Evolutionary conservation across 2,888 invertebrate genomes (phyloP), one percentile per base, ranked within the genome.

Genomic region (Macaria notata): DNA sequence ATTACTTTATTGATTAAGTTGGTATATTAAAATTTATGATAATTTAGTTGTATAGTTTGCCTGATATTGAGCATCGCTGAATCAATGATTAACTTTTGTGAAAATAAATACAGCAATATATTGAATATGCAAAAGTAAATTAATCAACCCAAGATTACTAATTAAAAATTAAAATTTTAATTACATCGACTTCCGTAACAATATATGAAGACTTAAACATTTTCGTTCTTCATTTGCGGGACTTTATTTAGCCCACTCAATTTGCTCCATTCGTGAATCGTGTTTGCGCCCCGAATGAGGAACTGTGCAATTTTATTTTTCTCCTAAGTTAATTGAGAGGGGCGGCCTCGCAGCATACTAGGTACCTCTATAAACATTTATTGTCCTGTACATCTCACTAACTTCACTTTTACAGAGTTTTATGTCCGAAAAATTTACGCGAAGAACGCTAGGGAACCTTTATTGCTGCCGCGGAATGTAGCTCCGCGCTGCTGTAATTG

Each of bases 381-480:
- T 87, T 81, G 88, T 84, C 83, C 79, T 78, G 76, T 87, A 89
- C 86, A 86, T 91, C 89, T 88, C 81, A 86, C 88, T 89, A 88
- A 89, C 77, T 88, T 85, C 83, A 87, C 86, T 89, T 89, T 88
- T 91, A 86, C 84, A 86, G 81, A 86, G 86, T 90, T 91, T 91
- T 90, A 90, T 83, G 90, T 88, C 86, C 86, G 85, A 91, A 90
- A 91, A 88, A 90, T 89, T 85, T 90, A 90, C 89, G 89, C 86
- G 79, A 75, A 70, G 76, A 81, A 84, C 85, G 82, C 81, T 79
- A 78, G 76, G 79, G 72, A 73, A 80, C 78, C 83, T 88, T 90
- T 90, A 89, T 90, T 86, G 85, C 89, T 68, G 69, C 71, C 65
- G 69, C 69, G 79, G 88, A 87, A 89, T 90, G 83, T 82, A 79